Conservation (phyloP, 1,140 invertebrate species). For the Rhizoglyphus robini region DNA sequence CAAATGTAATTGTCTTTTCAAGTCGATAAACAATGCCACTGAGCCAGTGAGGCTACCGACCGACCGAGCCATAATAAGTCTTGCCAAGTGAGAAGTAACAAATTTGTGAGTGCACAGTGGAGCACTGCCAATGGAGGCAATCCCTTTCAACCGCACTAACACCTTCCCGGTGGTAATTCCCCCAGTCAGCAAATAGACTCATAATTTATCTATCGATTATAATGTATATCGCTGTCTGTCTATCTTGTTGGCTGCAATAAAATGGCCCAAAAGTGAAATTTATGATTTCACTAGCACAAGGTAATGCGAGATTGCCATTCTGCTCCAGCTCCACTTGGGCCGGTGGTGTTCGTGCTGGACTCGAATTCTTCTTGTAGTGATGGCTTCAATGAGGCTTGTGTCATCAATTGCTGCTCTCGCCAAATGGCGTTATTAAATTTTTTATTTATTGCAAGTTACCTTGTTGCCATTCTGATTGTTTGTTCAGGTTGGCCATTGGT, state of each 20-base stretch:
- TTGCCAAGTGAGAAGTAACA: background rate
- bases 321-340: no score
- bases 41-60: no score
- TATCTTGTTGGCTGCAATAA: background rate
- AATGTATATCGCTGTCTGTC: conserved; percentile 3
- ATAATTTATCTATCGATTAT: conserved; percentile 15
- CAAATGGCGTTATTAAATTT: background rate
- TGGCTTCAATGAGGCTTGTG: background rate
- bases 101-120: background rate
- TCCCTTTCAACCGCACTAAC: background rate
- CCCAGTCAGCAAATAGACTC: background rate
- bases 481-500: no score
- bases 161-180: conserved; percentile 3
- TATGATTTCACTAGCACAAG: background rate
- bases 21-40: background rate
- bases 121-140: background rate
- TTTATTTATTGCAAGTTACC: conserved; percentile 2
- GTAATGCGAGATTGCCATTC: no score
- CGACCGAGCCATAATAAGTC: no score
- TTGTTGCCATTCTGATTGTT: no score
- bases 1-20: conserved; percentile 13
- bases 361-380: background rate
- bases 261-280: background rate
- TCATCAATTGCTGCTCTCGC: background rate
- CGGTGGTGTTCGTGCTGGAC: background rate